Percentiles rank a stretch among this genome's conserved stretches.
Conservation (phyloP, 2,888 invertebrate species). For the Caenorhabditis sulstoni region DNA sequence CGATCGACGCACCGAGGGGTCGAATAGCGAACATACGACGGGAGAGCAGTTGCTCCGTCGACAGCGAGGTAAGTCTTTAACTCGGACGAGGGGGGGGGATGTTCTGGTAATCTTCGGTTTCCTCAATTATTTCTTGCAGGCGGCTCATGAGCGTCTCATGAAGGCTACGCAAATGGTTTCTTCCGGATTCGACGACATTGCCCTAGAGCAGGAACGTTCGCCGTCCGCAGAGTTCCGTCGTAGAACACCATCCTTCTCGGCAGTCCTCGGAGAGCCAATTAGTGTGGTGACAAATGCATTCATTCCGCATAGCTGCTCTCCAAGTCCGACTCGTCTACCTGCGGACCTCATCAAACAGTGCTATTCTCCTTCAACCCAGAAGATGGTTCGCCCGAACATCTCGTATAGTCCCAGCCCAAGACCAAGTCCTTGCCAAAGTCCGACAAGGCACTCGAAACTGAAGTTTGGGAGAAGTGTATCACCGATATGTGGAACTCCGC, state of each 20-base stretch:
- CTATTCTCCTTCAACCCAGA: constrained; percentile 79
- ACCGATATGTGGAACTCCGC: constrained; percentile 28
- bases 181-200: constrained; percentile 76
- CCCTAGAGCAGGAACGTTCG: constrained; percentile 45
- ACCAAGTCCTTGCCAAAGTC: constrained; percentile 67
- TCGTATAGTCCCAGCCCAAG: constrained; percentile 75
- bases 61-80: constrained; percentile 59
- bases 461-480: constrained; percentile 57
- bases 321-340: constrained; percentile 74
- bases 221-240: constrained; percentile 36
- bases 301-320: constrained; percentile 76
- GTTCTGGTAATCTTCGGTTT: background rate
- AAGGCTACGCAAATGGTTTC: constrained; percentile 75
- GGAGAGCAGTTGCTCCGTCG: constrained; percentile 75
- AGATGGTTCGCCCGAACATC: constrained; percentile 78
- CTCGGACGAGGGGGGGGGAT: background rate
- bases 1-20: constrained; percentile 67
- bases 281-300: constrained; percentile 79
- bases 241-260: constrained; percentile 50
- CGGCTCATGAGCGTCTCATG: constrained; percentile 75
- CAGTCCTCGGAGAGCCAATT: constrained; percentile 70
- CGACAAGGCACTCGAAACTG: constrained; percentile 53
- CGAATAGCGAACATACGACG: constrained; percentile 76
- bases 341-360: constrained; percentile 71
- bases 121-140: constrained; percentile 45